Evolutionary conservation across 2,113 vertebrate genomes (phyloP), one percentile per base, ranked within the genome.

Genomic region (Megalops atlanticus): DNA sequence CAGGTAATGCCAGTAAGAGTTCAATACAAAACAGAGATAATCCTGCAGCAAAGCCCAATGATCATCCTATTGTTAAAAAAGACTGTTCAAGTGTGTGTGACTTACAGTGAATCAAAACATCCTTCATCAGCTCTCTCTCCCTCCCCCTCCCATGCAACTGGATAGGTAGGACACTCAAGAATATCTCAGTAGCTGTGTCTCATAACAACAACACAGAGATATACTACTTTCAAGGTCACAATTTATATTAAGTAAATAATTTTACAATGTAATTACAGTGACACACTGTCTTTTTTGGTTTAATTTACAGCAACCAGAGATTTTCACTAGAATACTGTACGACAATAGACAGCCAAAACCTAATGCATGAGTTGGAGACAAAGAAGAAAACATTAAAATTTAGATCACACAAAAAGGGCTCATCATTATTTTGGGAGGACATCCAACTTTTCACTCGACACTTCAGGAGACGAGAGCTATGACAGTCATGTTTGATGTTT

Each of bases 341-440:
- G 39, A 2, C 36, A 47, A 31, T 31, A 24, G 27, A 49, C 39
- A 40, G 49, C 49, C 74, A 47, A 41, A 47, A 39, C 74, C 35
- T 76, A 4, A 76, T 18, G 33, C 27, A 76, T 49, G 41, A 47
- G 15, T 21, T 15, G 73, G 40, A 74, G 40, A n/a, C 18, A 74
- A 3, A n/a, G 69, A 71, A 31, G 58, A 27, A 71, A 36, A 71
- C 69, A 21, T 74, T 74, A n/a, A 45, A 73, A 73, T 73, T 39
- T 73, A 73, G 39, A 41, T 40, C 40, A 45, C 73, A 73, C 40
- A 74, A 43, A 74, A 74, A 74, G 43, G 38, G 73, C 73, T 27
- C 40, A 18, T 38, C 36, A 71, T 76, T 45, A 27, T 16, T 35
- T 33, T 24, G 31, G 74, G 74, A 41, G 16, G 18, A 47, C 15